Base-by-base conservation (phyloP, 1,140 invertebrate genomes). In the Belonocnema kinseyi region DNA sequence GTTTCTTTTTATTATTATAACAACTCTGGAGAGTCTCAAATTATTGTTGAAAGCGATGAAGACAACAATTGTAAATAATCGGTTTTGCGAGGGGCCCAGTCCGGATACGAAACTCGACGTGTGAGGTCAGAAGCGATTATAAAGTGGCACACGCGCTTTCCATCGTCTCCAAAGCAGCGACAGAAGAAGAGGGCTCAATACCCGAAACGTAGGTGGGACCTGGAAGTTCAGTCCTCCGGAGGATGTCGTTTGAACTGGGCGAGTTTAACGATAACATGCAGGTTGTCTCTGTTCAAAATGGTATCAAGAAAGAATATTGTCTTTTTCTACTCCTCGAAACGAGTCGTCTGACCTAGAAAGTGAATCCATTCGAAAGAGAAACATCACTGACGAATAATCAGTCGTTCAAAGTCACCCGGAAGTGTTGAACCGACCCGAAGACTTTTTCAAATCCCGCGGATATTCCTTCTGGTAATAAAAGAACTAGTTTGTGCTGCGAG, bases 91-190 rank as follows among this genome's bases (percentile, higher is more conserved):
- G 21, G 19, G 26, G 40, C 58, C 26, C 33, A 33, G 61, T 66
- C 21, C 26, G 61, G 61, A 66, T 40, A n/a, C 26, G 61, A 66
- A 66, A 66, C 61, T 40, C 33, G 33, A 46, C 61, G 61, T 66
- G 61, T 66, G 61, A 66, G 61, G 61, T 66, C 76, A 72, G 50
- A 66, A 50, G 61, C 77, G 72, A 78, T 75, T 61, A 81, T 85
- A 83, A 87, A 87, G 84, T 85, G 72, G 85, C 85, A 87, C 85
- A 82, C 78, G 74, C 79, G 79, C 81, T 85, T 86, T 84, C 84
- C 82, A 80, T 76, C 73, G 73, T 75, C 75, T 83, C 58, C 70
- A 72, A 52, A 71, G 21, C 10, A 54, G 56, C 11, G 58, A 46
- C 21, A 61, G 51, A 73, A 19, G 72, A 77, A 80, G 75, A 82